Evolutionary conservation across 2,113 vertebrate genomes (phyloP), one percentile per base, ranked within the genome.

Genomic region (Notechis scutatus): DNA sequence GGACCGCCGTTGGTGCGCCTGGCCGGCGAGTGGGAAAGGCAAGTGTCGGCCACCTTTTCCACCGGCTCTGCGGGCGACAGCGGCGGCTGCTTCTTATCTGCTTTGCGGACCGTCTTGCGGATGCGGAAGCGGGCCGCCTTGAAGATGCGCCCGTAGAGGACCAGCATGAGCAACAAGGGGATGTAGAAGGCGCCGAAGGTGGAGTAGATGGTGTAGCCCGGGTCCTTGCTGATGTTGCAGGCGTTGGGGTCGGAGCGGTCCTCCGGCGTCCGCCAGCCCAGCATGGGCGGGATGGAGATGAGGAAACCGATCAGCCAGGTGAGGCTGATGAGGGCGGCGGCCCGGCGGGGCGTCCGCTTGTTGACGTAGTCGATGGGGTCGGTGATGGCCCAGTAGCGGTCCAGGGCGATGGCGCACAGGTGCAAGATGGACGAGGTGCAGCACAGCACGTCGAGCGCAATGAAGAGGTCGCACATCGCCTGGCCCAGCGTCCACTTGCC

Each of bases 161-260:
- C 99, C 95, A 99, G 94, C 99, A 99, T 99, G 95, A 99, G 98
- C 39, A 99, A 96, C 7, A 99, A 98, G 0, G 99, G 99, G 81
- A 99, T 99, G 95, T 99, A 99, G 97, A 99, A 99, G 61, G 99
- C 99, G 90, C 99, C 99, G 89, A 99, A 99, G 2, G 99, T 99
- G 95, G 99, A 99, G 96, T 99, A 99, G 96, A 99, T 99, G 21
- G 99, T 99, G 97, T 99, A 99, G 93, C 98, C 99, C 4, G 98
- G 99, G 95, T 99, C 99, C 96, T 99, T 98, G 97, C 99, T 99
- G 95, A 99, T 99, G 74, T 98, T 99, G 96, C 99, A 99, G 3
- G 98, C 98, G 93, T 99, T 97, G 1, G 99, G 99, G 95, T 99
- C 95, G 5, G 99, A 99, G 93, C 99, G 98, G 98, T 99, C 99